These are phyloP conservation scores for Spondyliosoma cantharus DNA, from an alignment of 2,797 vertebrate species.

Conservation along the genomic window DNA sequence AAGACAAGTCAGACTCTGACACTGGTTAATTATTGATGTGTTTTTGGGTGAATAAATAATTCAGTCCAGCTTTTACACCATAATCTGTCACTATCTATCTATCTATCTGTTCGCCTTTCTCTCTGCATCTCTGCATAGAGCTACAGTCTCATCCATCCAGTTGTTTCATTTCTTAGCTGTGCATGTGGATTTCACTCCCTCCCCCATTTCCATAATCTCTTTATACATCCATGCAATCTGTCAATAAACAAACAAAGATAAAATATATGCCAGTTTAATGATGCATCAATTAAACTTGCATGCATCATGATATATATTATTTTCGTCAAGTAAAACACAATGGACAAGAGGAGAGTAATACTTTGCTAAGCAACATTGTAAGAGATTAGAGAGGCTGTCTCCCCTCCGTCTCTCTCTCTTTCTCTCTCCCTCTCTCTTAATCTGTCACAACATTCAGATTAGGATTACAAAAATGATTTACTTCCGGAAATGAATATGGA, in stretches of 20 bases:
- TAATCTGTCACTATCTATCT: constrained; percentile 68
- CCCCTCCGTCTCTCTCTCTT: constrained; percentile 28
- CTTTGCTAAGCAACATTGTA: constrained; percentile 51
- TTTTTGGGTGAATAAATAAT: constrained; percentile 79
- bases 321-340: constrained; percentile 24
- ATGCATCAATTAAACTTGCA: not conserved
- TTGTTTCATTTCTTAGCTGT: constrained; percentile 40
- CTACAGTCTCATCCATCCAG: constrained; percentile 15
- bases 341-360: constrained; percentile 26
- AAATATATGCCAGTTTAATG: not conserved
- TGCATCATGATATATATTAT: not conserved
- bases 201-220: constrained; percentile 70
- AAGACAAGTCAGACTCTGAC: constrained; percentile 59
- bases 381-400: constrained; percentile 71
- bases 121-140: constrained; percentile 28
- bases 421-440: constrained; percentile 68
- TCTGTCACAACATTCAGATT: constrained; percentile 85
- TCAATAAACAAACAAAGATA: constrained; percentile 22
- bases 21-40: constrained; percentile 78
- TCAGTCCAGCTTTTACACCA: constrained; percentile 70
- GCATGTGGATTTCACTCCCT: constrained; percentile 50
- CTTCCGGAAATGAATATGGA: constrained; percentile 86
- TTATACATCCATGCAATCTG: constrained; percentile 47
- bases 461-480: constrained; percentile 88
- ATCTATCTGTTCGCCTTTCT: constrained; percentile 45